phyloP scores from a whole-genome alignment of 2,113 vertebrate genomes.

The Zosterops pallidus region DNA sequence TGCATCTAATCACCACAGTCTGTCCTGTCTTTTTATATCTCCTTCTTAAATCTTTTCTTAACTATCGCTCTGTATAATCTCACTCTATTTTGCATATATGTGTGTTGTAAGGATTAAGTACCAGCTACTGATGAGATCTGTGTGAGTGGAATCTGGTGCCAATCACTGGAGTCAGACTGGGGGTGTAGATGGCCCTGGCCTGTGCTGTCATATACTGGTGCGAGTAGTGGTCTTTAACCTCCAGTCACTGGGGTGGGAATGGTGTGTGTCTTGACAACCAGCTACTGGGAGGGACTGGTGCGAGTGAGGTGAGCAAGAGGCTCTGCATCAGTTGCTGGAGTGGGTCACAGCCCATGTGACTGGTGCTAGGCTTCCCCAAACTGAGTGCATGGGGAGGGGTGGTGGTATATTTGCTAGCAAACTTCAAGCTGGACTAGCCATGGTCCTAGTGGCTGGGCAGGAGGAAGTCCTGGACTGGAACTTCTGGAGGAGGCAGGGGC shows the following conservation, averaged over 20 bases:
- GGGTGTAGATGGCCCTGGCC: background rate
- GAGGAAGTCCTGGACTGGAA: background rate
- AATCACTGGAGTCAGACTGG: background rate
- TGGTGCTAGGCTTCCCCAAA: background rate
- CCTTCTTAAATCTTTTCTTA: background rate
- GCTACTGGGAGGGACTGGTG: background rate
- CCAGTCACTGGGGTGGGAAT: background rate
- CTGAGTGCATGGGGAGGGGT: background rate
- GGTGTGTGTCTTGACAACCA: background rate
- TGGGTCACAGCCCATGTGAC: background rate
- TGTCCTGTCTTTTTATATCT: background rate
- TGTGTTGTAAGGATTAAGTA: background rate
- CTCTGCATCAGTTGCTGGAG: background rate
- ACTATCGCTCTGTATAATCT: background rate
- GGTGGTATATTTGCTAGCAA: background rate
- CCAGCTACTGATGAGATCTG: background rate
- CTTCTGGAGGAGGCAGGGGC: background rate
- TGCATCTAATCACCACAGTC: background rate
- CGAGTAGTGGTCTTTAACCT: background rate
- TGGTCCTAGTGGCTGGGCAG: background rate
- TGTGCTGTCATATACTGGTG: background rate
- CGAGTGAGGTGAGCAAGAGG: background rate
- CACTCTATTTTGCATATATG: background rate
- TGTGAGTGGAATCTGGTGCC: background rate
- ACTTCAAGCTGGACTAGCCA: background rate